phyloP scores from a whole-genome alignment of 2,113 vertebrate genomes.

The Mohoua ochrocephala region DNA sequence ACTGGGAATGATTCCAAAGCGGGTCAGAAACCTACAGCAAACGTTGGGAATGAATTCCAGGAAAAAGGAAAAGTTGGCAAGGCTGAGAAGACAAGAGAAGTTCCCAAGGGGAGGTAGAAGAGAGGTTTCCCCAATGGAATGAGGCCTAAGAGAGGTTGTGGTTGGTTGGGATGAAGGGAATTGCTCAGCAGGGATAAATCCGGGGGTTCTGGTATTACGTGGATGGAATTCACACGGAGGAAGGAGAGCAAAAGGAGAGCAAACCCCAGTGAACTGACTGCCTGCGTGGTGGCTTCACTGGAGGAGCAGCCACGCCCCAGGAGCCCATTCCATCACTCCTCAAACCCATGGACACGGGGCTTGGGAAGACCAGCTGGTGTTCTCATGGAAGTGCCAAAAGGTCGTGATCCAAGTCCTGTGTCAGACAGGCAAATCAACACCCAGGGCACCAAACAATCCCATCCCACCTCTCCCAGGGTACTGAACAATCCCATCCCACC shows the following conservation, averaged over 20 bases:
- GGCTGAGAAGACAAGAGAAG: not conserved
- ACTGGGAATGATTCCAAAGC: not conserved
- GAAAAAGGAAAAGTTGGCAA: not conserved
- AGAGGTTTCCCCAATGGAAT: not conserved
- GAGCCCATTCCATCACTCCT: rapidly evolving
- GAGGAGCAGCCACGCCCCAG: rapidly evolving
- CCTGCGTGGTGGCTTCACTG: rapidly evolving
- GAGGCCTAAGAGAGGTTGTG: rapidly evolving
- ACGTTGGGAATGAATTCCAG: not conserved
- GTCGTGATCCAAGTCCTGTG: not conserved
- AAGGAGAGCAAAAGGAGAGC: not conserved
- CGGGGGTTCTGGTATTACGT: rapidly evolving
- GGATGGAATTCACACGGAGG: not conserved
- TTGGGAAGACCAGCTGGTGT: not conserved
- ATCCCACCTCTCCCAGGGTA: not conserved
- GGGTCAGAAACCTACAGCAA: not conserved
- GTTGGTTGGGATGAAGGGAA: not conserved
- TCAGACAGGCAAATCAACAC: not conserved
- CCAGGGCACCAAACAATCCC: not conserved
- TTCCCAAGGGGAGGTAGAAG: rapidly evolving
- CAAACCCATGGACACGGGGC: rapidly evolving
- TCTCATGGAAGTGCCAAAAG: not conserved
- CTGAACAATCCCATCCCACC: rapidly evolving
- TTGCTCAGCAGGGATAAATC: not conserved
- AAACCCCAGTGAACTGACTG: too few relatives aligned